Evolutionary conservation across 2,888 invertebrate genomes (phyloP).

Genomic region (Orthosia gothica): DNA sequence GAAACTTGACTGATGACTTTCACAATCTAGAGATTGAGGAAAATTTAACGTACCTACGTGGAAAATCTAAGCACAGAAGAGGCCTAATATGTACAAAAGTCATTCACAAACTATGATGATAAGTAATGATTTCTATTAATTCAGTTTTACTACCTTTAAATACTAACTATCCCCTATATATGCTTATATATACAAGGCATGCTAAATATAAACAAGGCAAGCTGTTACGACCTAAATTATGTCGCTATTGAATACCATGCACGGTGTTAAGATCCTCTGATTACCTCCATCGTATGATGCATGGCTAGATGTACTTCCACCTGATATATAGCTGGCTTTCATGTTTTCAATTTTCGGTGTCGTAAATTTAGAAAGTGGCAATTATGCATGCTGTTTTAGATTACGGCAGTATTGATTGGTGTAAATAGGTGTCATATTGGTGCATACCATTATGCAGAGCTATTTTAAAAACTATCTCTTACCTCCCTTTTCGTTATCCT

Average conservation of each 20-base stretch:
- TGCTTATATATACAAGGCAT: not conserved
- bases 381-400: not conserved
- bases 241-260: conserved; percentile 49
- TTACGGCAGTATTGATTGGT: not conserved
- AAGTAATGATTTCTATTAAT: no score
- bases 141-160: not conserved
- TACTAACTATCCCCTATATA: not conserved
- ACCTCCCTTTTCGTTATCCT: no score
- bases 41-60: no score
- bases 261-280: conserved; percentile 42
- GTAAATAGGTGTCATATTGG: not conserved
- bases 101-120: no score
- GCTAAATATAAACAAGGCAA: conserved; percentile 19
- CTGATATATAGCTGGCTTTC: conserved; percentile 48
- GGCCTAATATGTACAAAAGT: no score
- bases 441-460: no score
- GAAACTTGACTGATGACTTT: no score
- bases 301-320: conserved; percentile 36
- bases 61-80: no score
- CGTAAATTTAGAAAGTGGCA: conserved; percentile 24
- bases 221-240: conserved; percentile 20
- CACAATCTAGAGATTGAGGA: no score
- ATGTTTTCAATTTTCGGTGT: conserved; percentile 52
- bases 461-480: no score
- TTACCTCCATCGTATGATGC: conserved; percentile 40